phyloP scores from a whole-genome alignment of 2,888 invertebrate genomes.

The Caenorhabditis wallacei region DNA sequence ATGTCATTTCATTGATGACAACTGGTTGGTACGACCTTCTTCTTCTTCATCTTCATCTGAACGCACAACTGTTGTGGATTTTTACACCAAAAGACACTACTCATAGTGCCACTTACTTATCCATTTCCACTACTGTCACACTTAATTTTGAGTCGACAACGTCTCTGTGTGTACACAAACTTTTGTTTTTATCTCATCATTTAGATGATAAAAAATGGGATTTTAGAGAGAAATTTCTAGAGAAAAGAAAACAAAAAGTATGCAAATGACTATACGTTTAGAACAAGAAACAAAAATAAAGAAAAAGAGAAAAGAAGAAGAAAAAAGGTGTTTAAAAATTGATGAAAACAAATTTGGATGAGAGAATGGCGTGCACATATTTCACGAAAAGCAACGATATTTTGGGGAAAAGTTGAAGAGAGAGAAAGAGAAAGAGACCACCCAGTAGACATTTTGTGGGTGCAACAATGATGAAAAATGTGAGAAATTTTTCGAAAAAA shows the following conservation, averaged over 20 bases:
- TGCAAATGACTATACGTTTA: constrained; percentile 23
- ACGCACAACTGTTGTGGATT: constrained; percentile 25
- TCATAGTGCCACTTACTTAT: constrained; percentile 42
- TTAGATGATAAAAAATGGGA: not conserved
- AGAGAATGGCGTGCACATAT: constrained; percentile 27
- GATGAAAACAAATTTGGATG: constrained; percentile 56
- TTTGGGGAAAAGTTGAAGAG: too few relatives aligned
- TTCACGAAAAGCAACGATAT: constrained; percentile 29
- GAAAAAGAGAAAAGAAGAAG: not conserved
- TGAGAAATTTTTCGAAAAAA: constrained; percentile 22
- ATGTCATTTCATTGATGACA: constrained; percentile 23
- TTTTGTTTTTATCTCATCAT: constrained; percentile 18
- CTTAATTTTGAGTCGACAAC: constrained; percentile 82
- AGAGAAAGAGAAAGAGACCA: constrained; percentile 23
- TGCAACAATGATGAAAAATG: constrained; percentile 40
- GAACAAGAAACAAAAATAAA: not conserved
- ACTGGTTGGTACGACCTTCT: constrained; percentile 17
- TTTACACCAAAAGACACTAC: constrained; percentile 28
- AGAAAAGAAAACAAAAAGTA: not conserved
- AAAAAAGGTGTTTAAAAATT: constrained; percentile 50
- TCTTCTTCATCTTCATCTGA: not conserved
- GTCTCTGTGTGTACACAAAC: constrained; percentile 69
- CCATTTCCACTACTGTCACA: constrained; percentile 49
- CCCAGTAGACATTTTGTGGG: constrained; percentile 11
- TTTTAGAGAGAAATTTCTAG: not conserved